phyloP scores from a whole-genome alignment of 2,888 invertebrate species.

The Odontocolon sp. region DNA sequence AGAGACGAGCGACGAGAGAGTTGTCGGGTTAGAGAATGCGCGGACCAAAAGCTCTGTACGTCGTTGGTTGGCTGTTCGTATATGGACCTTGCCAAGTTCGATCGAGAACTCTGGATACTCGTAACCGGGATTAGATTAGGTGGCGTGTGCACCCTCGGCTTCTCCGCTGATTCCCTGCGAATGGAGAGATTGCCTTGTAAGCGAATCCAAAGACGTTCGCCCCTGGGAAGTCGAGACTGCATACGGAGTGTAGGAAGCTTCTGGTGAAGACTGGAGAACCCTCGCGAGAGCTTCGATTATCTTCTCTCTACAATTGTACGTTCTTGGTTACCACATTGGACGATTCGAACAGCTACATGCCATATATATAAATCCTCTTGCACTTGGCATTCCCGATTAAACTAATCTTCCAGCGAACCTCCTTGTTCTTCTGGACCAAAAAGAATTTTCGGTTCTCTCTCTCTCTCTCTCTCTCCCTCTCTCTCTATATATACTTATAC shows the following conservation, averaged over 20 bases:
- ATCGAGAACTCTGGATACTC: slow-evolving; percentile 67
- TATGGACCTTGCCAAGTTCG: slow-evolving; percentile 69
- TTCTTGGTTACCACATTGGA: background rate
- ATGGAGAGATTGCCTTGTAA: slow-evolving; percentile 76
- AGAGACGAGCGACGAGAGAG: slow-evolving; percentile 49
- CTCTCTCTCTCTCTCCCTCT: background rate
- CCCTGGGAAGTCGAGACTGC: slow-evolving; percentile 32
- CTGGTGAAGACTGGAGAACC: background rate
- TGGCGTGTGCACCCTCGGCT: slow-evolving; percentile 61
- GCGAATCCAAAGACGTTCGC: slow-evolving; percentile 67
- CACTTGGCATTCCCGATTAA: background rate
- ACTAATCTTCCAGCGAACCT: background rate
- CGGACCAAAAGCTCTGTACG: background rate
- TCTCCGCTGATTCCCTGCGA: slow-evolving; percentile 64
- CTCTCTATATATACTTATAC: background rate
- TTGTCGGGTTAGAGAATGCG: slow-evolving; percentile 28
- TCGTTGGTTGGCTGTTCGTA: slow-evolving; percentile 21
- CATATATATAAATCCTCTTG: background rate
- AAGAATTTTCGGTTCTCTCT: background rate
- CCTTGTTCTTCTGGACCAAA: background rate
- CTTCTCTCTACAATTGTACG: slow-evolving; percentile 1
- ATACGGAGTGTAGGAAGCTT: background rate
- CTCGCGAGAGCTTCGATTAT: background rate
- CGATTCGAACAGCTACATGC: no score
- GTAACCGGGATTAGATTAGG: slow-evolving; percentile 74